phyloP scores from a whole-genome alignment of 2,113 vertebrate genomes.

The Oreochromis tanganicae region DNA sequence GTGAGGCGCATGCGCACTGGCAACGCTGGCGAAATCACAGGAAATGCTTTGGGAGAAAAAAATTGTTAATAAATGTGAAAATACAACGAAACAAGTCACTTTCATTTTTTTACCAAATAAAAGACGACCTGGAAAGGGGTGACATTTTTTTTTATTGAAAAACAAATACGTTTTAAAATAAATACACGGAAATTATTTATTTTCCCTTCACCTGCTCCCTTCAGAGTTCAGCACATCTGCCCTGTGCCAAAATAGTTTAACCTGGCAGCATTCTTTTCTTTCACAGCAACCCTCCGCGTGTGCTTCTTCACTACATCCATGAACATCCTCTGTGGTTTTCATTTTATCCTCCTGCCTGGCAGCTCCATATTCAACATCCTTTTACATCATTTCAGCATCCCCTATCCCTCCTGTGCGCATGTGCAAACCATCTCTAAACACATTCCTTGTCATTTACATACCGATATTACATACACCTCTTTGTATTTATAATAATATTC shows the following conservation, averaged over 20 bases:
- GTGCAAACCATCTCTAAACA: too few species aligned
- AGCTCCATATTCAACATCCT: neutral
- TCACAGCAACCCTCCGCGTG: neutral
- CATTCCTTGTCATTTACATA: too few species aligned
- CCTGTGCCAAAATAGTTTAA: neutral
- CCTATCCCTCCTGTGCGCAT: neutral
- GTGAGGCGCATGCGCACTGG: constrained; percentile 22
- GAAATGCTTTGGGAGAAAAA: neutral
- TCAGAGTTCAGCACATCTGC: neutral
- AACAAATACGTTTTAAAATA: neutral
- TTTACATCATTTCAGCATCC: neutral
- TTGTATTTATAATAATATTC: too few species aligned
- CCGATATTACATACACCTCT: too few species aligned
- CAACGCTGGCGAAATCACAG: rapidly evolving
- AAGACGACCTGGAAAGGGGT: neutral
- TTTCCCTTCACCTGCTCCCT: neutral
- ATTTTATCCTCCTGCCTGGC: neutral
- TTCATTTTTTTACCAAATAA: neutral
- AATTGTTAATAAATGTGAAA: neutral
- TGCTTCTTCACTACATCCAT: neutral
- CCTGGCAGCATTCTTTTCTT: neutral
- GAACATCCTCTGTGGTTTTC: neutral
- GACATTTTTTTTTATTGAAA: neutral
- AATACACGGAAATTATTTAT: neutral
- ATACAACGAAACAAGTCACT: neutral